Conservation (phyloP, 1,140 invertebrate genomes). For the Ceratitis capitata region DNA sequence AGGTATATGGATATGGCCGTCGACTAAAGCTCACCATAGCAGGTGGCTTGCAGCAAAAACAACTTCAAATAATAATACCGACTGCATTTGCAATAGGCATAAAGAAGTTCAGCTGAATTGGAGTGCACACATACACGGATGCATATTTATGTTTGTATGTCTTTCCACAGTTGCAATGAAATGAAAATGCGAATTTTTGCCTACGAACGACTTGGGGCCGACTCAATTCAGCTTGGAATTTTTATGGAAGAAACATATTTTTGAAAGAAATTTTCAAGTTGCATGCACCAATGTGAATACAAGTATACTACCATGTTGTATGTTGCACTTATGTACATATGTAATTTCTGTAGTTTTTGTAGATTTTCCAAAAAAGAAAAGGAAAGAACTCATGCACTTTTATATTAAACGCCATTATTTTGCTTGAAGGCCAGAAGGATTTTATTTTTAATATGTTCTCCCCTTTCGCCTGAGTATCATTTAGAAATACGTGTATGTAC, state of each 20-base stretch:
- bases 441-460: constrained; percentile 19
- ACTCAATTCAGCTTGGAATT: background rate
- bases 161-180: background rate
- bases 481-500: background rate
- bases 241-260: background rate
- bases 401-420: background rate
- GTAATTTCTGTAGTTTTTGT: background rate
- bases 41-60: background rate
- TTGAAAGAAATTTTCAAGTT: constrained; percentile 7
- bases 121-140: background rate
- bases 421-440: constrained; percentile 17
- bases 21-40: too few species aligned
- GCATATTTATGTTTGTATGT: background rate
- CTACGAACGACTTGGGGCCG: background rate
- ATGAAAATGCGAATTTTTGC: background rate
- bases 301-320: background rate
- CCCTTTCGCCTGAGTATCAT: background rate
- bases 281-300: background rate
- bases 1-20: too few species aligned
- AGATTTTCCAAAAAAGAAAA: background rate
- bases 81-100: background rate
- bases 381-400: background rate
- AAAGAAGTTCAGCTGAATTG: background rate
- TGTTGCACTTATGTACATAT: background rate
- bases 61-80: background rate